Evolutionary conservation across 2,888 invertebrate species (phyloP), one percentile per base, ranked within the genome.

Genomic region (Proisotoma minuta): DNA sequence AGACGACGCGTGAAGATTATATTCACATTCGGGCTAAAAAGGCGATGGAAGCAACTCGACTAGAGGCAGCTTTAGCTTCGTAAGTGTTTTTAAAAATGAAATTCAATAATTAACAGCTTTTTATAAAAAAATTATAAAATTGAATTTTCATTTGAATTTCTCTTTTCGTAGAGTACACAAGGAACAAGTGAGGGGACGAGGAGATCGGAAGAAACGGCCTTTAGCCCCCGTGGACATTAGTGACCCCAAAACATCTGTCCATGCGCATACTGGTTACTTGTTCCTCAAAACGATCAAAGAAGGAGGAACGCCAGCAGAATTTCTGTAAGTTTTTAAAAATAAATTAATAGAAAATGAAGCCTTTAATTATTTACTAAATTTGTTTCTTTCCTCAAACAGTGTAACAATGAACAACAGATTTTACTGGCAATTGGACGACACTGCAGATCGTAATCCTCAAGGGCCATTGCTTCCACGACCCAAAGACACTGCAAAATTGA

Each of bases 381-480:
- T 15, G 8, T 34, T 34, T 50, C n/a, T 40, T 53, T 40, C 54
- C 26, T 28, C 57, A 39, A 61, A 5, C 43, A 70, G 70, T 34
- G 53, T 51, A 15, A 65, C 71, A 1, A 67, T 67, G 64, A 69
- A 69, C n/a, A 71, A 69, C 39, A 63, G 69, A 0, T 22, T 71
- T 39, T 69, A 69, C 53, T 64, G 69, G 67, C 56, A 62, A 22
- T 61, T 69, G 26, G 52, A 65, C 22, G 69, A 69, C 18, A 60
- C 57, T 24, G 62, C 64, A 39, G 62, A 64, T 28, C 43, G 62
- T 28, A 62, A 64, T 28, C 67, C 67, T 18, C 51, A 43, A 10
- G 53, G 57, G 2, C 28, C 57, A 4, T 22, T 60, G n/a, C 91
- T 88, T 78, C 98, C 97, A 0, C 97, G 57, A 57, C 65, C 65